A percentile compares a stretch with the other conserved stretches of the same genome.
Evolutionary conservation across 2,888 invertebrate genomes (phyloP).

Genomic region (Drosophila stalkeri): DNA sequence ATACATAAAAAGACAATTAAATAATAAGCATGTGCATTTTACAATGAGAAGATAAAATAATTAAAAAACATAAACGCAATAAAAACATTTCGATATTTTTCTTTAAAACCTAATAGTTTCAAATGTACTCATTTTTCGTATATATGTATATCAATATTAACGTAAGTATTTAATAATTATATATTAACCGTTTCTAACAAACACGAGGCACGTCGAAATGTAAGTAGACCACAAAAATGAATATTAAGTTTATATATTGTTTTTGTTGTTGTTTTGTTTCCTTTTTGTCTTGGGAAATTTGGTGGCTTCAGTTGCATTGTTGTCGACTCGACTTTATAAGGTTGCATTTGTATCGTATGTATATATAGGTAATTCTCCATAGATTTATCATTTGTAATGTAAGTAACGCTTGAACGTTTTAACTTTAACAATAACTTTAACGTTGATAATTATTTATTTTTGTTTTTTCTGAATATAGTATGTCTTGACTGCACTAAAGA

Average conservation of each 20-base stretch:
- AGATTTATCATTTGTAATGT: constrained; percentile 35
- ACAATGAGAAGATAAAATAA: constrained; percentile 28
- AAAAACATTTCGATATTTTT: constrained; percentile 53
- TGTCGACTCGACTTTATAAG: constrained; percentile 73
- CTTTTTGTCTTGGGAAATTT: constrained; percentile 70
- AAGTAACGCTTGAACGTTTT: constrained; percentile 62
- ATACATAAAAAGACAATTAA: constrained; percentile 29
- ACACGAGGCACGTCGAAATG: constrained; percentile 81
- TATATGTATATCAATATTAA: constrained; percentile 42
- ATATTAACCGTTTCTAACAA: constrained; percentile 80
- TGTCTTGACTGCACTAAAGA: constrained; percentile 46
- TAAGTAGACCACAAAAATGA: constrained; percentile 72
- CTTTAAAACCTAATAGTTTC: constrained; percentile 69
- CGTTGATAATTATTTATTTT: constrained; percentile 47
- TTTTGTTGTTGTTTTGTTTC: constrained; percentile 66
- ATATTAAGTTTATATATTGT: constrained; percentile 48
- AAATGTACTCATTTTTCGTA: constrained; percentile 59
- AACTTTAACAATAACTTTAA: constrained; percentile 79
- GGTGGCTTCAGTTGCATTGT: constrained; percentile 76
- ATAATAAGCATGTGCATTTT: constrained; percentile 23
- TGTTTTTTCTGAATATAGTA: constrained; percentile 32
- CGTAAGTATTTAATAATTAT: constrained; percentile 68
- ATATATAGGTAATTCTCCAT: constrained; percentile 56
- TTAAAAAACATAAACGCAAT: constrained; percentile 51
- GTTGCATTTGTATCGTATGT: constrained; percentile 60